Percentiles rank a stretch among this genome's conserved stretches.
These are phyloP conservation scores for Rattus rattus DNA, from an alignment of 2,113 vertebrate species.

Conservation along the genomic window DNA sequence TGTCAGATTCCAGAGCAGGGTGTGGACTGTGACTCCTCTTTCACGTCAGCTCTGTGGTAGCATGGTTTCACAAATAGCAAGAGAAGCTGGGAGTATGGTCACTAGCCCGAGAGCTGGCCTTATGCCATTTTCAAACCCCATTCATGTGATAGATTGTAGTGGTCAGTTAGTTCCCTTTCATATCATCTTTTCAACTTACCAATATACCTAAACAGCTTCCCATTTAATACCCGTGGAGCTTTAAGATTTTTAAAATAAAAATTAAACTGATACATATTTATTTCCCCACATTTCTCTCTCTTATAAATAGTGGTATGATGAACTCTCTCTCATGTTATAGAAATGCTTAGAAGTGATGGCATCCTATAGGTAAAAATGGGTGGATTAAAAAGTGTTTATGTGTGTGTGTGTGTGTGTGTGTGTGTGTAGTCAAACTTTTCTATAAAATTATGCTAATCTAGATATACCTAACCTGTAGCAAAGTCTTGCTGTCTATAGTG, in stretches of 20 bases:
- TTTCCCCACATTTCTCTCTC: neutral
- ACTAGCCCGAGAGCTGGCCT: neutral
- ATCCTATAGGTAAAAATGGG: neutral
- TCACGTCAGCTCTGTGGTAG: neutral
- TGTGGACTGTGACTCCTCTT: neutral
- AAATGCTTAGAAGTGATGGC: neutral
- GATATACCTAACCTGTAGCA: neutral
- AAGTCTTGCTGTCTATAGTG: neutral
- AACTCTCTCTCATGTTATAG: neutral
- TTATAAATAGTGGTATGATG: neutral
- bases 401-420: neutral
- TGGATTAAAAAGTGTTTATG: neutral
- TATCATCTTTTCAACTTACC: neutral
- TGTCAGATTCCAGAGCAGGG: neutral
- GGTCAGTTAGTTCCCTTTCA: too few relatives aligned
- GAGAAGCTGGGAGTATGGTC: neutral
- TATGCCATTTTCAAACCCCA: neutral
- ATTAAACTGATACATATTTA: neutral
- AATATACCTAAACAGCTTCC: neutral
- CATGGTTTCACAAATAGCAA: neutral
- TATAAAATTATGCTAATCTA: neutral
- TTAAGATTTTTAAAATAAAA: neutral
- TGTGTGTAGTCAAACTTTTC: neutral
- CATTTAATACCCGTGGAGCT: neutral
- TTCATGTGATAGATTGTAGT: neutral